Base-by-base conservation (phyloP, 2,888 invertebrate species). In the Margaritifera margaritifera region DNA sequence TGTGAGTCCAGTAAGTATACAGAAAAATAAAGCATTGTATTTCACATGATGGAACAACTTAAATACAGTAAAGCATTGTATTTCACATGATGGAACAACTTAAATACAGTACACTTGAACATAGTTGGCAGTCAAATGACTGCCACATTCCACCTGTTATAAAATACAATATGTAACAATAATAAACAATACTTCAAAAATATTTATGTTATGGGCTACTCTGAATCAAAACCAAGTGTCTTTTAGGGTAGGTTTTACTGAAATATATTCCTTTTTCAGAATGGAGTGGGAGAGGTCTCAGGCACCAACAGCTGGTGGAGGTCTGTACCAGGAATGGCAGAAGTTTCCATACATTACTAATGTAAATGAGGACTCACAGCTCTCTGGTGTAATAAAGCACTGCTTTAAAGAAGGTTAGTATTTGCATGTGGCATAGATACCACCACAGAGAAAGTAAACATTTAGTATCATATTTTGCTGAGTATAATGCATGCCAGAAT, bases 281-380 rank as follows among this genome's bases (percentile, higher is more conserved):
- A 62, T 65, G 55, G 84, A 85, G 24, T 85, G 85, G 84, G 83
- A 83, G 68, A 78, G 78, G 57, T 71, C 74, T 1, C 71, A 74
- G n/a, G 63, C 56, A 2, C 50, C 62, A 42, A 68, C 69, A 19
- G 57, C 51, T 4, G 62, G 62, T 11, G 68, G 66, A 52, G 66
- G 54, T 20, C 25, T 63, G 62, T 62, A 66, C 1, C 52, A 61
- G 20, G 75, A 78, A 18, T 80, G 79, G 79, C 68, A 75, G 59
- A 62, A 62, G 2, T 52, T 71, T 22, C 86, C 86, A 3, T 80
- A 84, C 62, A 74, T 86, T 5, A 77, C 75, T 51, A 86, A 86
- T 68, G 75, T 86, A 8, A 86, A 86, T 63, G 84, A 86, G 62
- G 85, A 86, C 70, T 76, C 85, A 8, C 83, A 83, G 70, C 77